A percentile compares a stretch with the other conserved stretches of the same genome.
These are phyloP conservation scores for Neoitamus cyanurus DNA, from an alignment of 2,888 invertebrate species.

Conservation along the genomic window DNA sequence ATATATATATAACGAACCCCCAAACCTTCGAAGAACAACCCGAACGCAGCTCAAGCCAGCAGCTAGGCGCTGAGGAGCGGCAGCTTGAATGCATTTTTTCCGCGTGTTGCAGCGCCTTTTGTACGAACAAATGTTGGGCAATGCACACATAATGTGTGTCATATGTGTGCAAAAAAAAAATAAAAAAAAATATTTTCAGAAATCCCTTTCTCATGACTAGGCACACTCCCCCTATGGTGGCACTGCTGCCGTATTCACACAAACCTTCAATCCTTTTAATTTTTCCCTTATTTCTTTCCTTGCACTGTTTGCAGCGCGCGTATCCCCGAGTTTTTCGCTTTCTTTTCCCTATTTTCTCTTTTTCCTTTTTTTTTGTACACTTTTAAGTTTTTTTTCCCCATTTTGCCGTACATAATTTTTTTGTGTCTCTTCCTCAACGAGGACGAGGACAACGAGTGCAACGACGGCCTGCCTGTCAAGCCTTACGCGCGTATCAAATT, in stretches of 20 bases:
- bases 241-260: neutral
- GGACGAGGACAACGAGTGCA: too few relatives aligned
- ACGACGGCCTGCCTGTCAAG: too few relatives aligned
- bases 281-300: neutral
- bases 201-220: neutral
- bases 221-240: neutral
- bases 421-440: too few relatives aligned
- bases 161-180: neutral
- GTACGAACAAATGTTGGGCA: neutral
- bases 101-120: slow-evolving; percentile 7
- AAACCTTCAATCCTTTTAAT: neutral
- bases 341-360: neutral
- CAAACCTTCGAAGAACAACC: too few relatives aligned
- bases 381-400: too few relatives aligned
- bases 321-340: neutral
- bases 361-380: neutral
- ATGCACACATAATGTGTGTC: slow-evolving; percentile 29
- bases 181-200: neutral
- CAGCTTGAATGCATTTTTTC: slow-evolving; percentile 1
- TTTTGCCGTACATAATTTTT: too few relatives aligned
- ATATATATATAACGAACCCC: too few relatives aligned
- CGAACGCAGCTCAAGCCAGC: too few relatives aligned
- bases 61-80: too few relatives aligned
- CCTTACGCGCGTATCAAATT: too few relatives aligned
- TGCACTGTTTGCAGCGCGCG: neutral